Evolutionary conservation across 2,888 invertebrate genomes (phyloP).

Genomic region (Tipula vernalis): DNA sequence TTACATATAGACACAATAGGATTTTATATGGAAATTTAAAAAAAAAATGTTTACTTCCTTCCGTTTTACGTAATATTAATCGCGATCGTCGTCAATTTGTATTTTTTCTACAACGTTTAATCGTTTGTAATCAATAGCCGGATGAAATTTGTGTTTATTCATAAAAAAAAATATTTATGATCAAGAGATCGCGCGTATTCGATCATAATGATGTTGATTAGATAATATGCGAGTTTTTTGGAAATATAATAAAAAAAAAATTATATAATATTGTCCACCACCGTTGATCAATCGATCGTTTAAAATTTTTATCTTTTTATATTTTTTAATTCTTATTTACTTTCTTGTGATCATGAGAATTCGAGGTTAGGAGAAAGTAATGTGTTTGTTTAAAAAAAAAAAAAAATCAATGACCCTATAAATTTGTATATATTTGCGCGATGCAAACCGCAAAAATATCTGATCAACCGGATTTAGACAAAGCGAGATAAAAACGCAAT

Average conservation of each 20-base stretch:
- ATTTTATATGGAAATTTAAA: neutral
- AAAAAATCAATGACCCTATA: neutral
- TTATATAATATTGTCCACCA: neutral
- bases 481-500: neutral
- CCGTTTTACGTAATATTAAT: neutral
- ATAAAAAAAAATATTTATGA: neutral
- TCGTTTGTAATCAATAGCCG: neutral
- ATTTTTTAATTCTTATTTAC: neutral
- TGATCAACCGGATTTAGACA: neutral
- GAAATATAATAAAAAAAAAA: neutral
- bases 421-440: neutral
- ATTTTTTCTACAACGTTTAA: neutral
- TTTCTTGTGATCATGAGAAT: neutral
- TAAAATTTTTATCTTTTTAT: too few species aligned
- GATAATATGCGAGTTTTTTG: neutral
- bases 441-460: neutral
- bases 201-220: neutral
- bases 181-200: neutral
- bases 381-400: neutral
- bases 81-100: neutral
- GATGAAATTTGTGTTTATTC: neutral
- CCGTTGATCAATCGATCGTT: too few species aligned
- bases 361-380: neutral
- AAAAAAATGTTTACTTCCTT: neutral
- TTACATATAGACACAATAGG: neutral